These are phyloP conservation scores for Lycopodina hypogea DNA, from an alignment of 37 sponge, comb jelly and placozoan genomes.

Conservation along the genomic window DNA sequence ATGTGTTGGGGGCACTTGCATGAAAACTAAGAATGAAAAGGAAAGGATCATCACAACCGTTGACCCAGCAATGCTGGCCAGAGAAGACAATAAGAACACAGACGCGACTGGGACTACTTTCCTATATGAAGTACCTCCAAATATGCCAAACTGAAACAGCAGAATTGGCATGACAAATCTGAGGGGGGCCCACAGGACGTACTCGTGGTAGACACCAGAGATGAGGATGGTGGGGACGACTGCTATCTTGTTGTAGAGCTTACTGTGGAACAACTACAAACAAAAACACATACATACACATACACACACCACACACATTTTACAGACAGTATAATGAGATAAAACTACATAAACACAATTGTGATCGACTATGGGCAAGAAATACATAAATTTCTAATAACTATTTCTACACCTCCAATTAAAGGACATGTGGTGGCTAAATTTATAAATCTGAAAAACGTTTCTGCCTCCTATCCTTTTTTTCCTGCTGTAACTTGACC, in stretches of 20 bases:
- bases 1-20: too few species aligned
- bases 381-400: background rate
- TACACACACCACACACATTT: background rate
- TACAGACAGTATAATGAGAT: background rate
- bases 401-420: too few species aligned
- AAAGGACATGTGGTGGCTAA: too few species aligned
- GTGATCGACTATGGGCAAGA: background rate
- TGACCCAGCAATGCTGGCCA: too few species aligned
- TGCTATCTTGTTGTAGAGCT: conserved; percentile 46
- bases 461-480: too few species aligned
- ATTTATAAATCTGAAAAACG: too few species aligned
- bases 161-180: conserved; percentile 74
- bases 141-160: conserved; percentile 48
- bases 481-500: too few species aligned
- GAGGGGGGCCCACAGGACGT: conserved; percentile 70
- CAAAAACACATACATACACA: background rate
- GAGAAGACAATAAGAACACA: too few species aligned
- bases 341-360: background rate
- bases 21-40: too few species aligned
- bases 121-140: conserved; percentile 63
- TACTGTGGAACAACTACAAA: conserved; percentile 51
- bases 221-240: conserved; percentile 66
- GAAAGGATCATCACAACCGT: too few species aligned
- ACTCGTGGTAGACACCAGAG: conserved; percentile 81
- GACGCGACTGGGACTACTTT: too few species aligned